Evolutionary conservation across 2,113 vertebrate species (phyloP).

Genomic region (Salvelinus fontinalis): DNA sequence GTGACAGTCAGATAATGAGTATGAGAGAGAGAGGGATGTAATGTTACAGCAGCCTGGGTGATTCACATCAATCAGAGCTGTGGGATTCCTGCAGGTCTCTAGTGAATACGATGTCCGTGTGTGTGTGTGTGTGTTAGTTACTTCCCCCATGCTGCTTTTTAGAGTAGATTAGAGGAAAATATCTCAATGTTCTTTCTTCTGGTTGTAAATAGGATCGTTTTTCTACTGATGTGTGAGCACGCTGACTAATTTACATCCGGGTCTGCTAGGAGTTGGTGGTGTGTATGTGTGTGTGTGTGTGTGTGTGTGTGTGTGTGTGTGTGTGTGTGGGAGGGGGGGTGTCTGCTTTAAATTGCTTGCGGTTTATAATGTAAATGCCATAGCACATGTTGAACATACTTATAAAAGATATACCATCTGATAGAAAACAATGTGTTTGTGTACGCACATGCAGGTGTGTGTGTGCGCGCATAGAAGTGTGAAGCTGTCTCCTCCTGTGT

Average conservation of each 20-base stretch:
- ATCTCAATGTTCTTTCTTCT: constrained; percentile 37
- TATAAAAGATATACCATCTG: not conserved
- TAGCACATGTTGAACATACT: not conserved
- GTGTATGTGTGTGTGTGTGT: not conserved
- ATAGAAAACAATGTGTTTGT: not conserved
- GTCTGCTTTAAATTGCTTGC: not conserved
- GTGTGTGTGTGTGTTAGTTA: constrained; percentile 33
- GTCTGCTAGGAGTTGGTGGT: constrained; percentile 8
- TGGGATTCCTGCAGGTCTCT: constrained; percentile 50
- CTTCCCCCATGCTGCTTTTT: constrained; percentile 38
- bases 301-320: not conserved
- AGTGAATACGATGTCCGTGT: constrained; percentile 61
- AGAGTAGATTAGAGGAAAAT: constrained; percentile 30
- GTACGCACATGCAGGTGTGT: not conserved
- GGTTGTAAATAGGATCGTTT: constrained; percentile 38
- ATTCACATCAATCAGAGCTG: constrained; percentile 56
- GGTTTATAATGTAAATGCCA: no score
- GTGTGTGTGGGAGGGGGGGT: not conserved
- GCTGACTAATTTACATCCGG: constrained; percentile 35
- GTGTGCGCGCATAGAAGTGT: not conserved
- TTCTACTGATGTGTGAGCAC: constrained; percentile 26
- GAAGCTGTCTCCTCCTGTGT: not conserved
- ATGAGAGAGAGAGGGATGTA: no score
- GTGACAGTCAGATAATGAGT: no score
- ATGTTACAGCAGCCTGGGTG: constrained; percentile 39